These are phyloP conservation scores for Xenotilapia longispinis DNA, from an alignment of 2,113 vertebrate species.

Conservation along the genomic window DNA sequence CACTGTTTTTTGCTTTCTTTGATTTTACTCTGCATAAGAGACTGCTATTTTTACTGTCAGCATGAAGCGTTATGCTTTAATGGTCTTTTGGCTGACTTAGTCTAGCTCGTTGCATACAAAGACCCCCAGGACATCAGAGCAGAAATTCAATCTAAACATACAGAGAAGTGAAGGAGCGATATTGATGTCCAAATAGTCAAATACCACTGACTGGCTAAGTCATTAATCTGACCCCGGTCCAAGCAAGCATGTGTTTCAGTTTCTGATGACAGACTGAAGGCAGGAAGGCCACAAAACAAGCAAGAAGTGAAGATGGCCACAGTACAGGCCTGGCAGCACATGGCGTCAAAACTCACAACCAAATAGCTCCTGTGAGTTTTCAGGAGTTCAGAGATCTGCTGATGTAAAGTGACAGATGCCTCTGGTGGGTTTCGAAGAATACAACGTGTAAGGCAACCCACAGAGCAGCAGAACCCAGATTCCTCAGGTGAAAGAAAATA, in stretches of 20 bases:
- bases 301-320: not conserved
- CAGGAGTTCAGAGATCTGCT: conserved; percentile 8
- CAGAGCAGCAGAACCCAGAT: not conserved
- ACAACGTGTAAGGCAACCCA: not conserved
- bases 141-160: not conserved
- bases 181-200: not conserved
- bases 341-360: not conserved
- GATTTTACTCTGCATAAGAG: not conserved
- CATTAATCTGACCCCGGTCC: not conserved
- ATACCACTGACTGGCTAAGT: not conserved
- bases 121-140: not conserved
- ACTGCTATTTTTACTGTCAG: not conserved
- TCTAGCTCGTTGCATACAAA: not conserved
- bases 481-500: conserved; percentile 5
- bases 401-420: conserved; percentile 42
- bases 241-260: conserved; percentile 19
- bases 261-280: conserved; percentile 13
- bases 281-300: not conserved
- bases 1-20: not conserved
- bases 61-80: not conserved
- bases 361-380: not conserved
- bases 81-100: not conserved
- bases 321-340: not conserved
- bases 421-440: conserved; percentile 25
- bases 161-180: not conserved